phyloP scores from a whole-genome alignment of 1,140 invertebrate species.

The Megalopta genalis region DNA sequence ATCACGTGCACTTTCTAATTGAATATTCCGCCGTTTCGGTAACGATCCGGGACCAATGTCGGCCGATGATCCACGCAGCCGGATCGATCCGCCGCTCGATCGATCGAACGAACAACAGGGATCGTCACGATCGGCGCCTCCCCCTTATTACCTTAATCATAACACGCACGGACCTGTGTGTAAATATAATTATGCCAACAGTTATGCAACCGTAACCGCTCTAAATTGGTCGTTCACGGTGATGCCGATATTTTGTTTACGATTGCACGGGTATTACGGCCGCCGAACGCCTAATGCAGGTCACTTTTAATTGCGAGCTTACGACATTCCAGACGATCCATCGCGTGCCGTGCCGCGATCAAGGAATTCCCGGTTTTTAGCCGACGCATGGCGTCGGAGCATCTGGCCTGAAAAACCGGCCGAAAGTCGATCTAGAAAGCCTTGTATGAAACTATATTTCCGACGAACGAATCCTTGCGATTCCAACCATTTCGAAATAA shows the following conservation, averaged over 20 bases:
- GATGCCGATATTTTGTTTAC: conserved; percentile 48
- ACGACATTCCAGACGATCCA: not conserved
- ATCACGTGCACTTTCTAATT: not conserved
- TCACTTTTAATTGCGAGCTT: conserved; percentile 40
- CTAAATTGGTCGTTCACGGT: conserved; percentile 27
- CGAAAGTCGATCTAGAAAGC: too few relatives aligned
- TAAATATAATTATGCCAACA: conserved; percentile 47
- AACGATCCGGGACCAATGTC: not conserved
- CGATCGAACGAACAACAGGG: not conserved
- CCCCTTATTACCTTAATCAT: conserved; percentile 27
- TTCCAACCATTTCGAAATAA: too few relatives aligned
- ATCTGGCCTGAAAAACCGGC: too few relatives aligned
- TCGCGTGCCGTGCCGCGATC: conserved; percentile 5
- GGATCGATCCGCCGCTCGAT: not conserved
- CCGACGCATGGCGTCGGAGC: not conserved
- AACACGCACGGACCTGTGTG: conserved; percentile 1
- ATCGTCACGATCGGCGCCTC: not conserved
- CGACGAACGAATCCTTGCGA: too few relatives aligned
- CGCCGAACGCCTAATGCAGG: conserved; percentile 4
- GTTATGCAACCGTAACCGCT: conserved; percentile 40
- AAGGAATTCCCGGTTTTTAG: too few relatives aligned
- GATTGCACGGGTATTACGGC: conserved; percentile 17
- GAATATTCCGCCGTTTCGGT: conserved; percentile 1
- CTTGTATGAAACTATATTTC: too few relatives aligned
- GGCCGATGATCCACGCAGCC: too few relatives aligned